Percentiles rank a stretch among this genome's conserved stretches.
These are phyloP conservation scores for Saguinus imperator DNA, from an alignment of 2,113 vertebrate genomes.

Conservation along the genomic window DNA sequence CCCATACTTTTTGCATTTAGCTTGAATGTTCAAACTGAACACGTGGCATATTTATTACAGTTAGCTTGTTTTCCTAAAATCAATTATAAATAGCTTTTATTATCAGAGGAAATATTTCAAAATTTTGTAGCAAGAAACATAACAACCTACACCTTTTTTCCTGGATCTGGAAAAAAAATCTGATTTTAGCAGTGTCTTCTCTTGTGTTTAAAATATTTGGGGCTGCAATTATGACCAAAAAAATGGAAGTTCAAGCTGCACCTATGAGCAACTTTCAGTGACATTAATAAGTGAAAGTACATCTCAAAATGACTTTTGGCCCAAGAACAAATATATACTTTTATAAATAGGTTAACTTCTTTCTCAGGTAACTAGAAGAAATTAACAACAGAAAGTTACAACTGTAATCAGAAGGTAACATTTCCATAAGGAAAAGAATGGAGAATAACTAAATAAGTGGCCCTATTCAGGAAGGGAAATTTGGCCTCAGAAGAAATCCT, in stretches of 20 bases:
- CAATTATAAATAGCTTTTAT: background rate
- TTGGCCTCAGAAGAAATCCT: background rate
- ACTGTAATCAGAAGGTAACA: background rate
- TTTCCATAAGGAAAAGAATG: background rate
- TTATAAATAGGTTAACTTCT: background rate
- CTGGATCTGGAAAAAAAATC: background rate
- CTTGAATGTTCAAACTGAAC: background rate
- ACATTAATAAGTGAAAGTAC: background rate
- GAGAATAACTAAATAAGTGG: background rate
- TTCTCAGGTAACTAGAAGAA: constrained; percentile 39
- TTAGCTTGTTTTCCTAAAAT: constrained; percentile 1
- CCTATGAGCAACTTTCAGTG: background rate
- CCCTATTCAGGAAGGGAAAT: background rate
- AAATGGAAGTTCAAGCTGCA: background rate
- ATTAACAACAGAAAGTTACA: background rate
- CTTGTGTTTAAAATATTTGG: background rate
- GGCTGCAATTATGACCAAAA: background rate
- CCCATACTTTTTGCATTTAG: background rate
- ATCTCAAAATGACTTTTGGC: constrained; percentile 38
- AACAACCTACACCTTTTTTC: background rate
- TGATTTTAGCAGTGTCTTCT: background rate
- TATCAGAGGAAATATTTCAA: constrained; percentile 21
- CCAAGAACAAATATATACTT: background rate
- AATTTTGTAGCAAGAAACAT: background rate
- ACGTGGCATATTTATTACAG: background rate